Evolutionary conservation across 2,113 vertebrate species (phyloP).

Genomic region (Erythrocercus mccallii): DNA sequence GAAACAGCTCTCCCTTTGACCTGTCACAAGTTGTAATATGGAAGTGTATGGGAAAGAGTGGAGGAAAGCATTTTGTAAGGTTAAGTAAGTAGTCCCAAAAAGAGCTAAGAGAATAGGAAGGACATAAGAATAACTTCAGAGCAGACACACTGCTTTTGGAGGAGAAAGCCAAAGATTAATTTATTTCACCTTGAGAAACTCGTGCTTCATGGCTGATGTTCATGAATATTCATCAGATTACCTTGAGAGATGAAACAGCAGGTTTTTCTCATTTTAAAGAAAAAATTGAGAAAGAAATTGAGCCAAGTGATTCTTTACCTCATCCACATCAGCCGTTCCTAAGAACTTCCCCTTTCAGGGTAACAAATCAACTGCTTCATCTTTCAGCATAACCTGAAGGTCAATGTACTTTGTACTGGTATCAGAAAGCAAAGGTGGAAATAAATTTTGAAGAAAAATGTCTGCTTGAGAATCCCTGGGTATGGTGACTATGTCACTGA

Average conservation of each 20-base stretch:
- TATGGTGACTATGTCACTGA: neutral
- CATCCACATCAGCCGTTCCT: neutral
- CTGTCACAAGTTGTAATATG: neutral
- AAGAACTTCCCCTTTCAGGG: neutral
- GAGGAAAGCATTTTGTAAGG: neutral
- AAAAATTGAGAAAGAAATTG: neutral
- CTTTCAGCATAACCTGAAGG: neutral
- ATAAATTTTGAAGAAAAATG: neutral
- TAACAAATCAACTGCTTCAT: neutral
- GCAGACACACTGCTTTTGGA: neutral
- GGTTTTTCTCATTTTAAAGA: neutral
- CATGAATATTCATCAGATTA: neutral
- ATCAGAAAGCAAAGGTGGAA: neutral
- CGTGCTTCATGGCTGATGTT: neutral
- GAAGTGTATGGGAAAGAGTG: neutral
- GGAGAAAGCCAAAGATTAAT: neutral
- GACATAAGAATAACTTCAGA: neutral
- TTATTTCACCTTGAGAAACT: conserved; percentile 19
- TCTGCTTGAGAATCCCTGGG: neutral
- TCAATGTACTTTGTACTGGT: neutral
- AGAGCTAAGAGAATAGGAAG: neutral
- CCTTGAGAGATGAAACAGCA: neutral
- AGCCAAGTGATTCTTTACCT: neutral
- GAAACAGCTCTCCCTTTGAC: neutral
- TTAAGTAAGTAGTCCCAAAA: neutral